Base-by-base conservation (phyloP, 2,888 invertebrate species). In the Zygogramma bicolorata region DNA sequence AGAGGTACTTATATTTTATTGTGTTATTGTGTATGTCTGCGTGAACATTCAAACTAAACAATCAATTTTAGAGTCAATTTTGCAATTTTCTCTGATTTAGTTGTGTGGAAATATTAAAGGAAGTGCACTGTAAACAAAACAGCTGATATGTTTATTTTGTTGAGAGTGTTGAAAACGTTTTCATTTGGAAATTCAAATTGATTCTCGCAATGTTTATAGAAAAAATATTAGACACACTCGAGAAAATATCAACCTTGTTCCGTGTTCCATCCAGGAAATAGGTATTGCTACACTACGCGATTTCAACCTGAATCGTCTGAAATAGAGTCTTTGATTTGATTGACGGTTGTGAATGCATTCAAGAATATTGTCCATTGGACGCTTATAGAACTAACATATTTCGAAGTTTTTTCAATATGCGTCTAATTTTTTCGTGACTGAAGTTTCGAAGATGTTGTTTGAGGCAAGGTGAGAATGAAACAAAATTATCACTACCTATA, bases 1-100 rank as follows among this genome's bases (percentile, higher is more conserved):
- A 63, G 46, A 63, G 63, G 63, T 63, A 63, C 63, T 27, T 46
- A 25, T 22, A n/a, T 38, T 53, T 25, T 53, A 27, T 53, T 53
- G 25, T 53, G 53, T 53, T 53, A n/a, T 27, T 53, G 27, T 53
- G 53, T 27, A 53, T 25, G 53, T 53, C 27, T 53, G 7, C 6
- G 53, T 8, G 46, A 46, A 46, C 18, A 46, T 53, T 53, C 53
- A 27, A 53, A 53, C 22, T 53, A 53, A 13, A 13, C 53, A 53
- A 15, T 46, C 8, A 46, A 20, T 20, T 46, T 46, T 3, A 2
- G 34, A 34, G 18, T 42, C 18, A n/a, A 42, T 42, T 42, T 42
- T 25, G 6, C 25, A 53, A 53, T 53, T 53, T 53, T n/a, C 53
- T 53, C 4, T 53, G 4, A 53, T 53, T 53, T 53, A 53, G 27